Evolutionary conservation across 2,888 invertebrate genomes (phyloP).

Genomic region (Ditula angustiorana): DNA sequence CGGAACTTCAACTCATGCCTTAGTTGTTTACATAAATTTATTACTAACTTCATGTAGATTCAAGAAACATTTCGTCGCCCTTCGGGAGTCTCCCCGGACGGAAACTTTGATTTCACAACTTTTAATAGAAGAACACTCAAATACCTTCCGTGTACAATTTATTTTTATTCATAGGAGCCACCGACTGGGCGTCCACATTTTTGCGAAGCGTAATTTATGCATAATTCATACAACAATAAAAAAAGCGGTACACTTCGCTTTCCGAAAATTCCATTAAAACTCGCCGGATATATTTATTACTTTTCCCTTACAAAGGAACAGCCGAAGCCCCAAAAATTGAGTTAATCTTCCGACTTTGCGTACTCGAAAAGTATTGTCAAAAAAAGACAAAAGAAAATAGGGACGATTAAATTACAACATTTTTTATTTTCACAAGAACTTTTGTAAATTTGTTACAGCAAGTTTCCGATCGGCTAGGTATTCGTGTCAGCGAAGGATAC

Average conservation of each 20-base stretch:
- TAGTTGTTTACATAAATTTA: slow-evolving; percentile 29
- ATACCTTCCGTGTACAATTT: slow-evolving; percentile 38
- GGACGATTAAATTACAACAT: slow-evolving; percentile 58
- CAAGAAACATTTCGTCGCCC: slow-evolving; percentile 36
- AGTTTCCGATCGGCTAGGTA: neutral
- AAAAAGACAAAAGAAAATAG: slow-evolving; percentile 58
- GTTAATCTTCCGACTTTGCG: slow-evolving; percentile 67
- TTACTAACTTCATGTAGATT: slow-evolving; percentile 34
- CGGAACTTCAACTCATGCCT: slow-evolving; percentile 12
- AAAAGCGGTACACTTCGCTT: slow-evolving; percentile 50
- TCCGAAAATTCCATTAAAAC: slow-evolving; percentile 64
- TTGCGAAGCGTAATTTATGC: slow-evolving; percentile 49
- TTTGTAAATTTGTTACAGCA: slow-evolving; percentile 10
- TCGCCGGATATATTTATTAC: slow-evolving; percentile 52
- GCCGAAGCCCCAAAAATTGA: slow-evolving; percentile 65
- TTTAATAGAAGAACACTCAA: slow-evolving; percentile 39
- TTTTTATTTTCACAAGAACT: slow-evolving; percentile 41
- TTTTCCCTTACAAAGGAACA: slow-evolving; percentile 59
- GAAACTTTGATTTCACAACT: slow-evolving; percentile 38
- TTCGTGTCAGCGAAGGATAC: neutral
- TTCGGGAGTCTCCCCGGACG: slow-evolving; percentile 9
- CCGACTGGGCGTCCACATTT: slow-evolving; percentile 34
- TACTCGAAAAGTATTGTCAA: slow-evolving; percentile 56
- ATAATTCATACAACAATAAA: slow-evolving; percentile 53
- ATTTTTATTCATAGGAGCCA: slow-evolving; percentile 45